Percentiles rank a stretch among this genome's conserved stretches.
Conservation (phyloP, 1,140 invertebrate species). For the Brachionus angularis region DNA sequence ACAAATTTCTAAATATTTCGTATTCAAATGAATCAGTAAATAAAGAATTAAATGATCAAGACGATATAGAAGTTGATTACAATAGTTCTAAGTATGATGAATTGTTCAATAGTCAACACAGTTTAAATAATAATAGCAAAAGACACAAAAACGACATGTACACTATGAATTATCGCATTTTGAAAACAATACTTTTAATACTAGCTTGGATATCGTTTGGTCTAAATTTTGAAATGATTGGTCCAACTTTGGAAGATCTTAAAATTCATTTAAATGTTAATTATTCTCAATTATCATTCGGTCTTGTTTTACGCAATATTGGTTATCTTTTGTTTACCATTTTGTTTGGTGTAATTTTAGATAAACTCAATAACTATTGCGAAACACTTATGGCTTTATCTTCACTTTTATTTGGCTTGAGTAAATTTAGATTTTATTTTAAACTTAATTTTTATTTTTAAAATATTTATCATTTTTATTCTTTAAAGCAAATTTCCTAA, state of each 20-base stretch:
- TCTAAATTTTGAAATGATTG: conserved; percentile 15
- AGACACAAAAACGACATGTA: not conserved
- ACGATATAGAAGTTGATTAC: no score
- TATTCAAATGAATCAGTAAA: no score
- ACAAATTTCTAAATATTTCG: no score
- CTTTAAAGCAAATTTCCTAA: conserved; percentile 25
- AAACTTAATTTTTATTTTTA: not conserved
- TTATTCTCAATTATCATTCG: conserved; percentile 36
- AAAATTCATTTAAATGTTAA: conserved; percentile 22
- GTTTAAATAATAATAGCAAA: not conserved
- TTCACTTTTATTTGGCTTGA: not conserved
- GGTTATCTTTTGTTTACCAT: conserved; percentile 8
- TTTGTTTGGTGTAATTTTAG: conserved; percentile 23
- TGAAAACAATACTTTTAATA: conserved; percentile 32
- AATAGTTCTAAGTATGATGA: no score
- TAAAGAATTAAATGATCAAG: no score
- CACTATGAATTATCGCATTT: conserved; percentile 6
- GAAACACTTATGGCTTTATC: conserved; percentile 16
- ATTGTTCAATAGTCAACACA: not conserved
- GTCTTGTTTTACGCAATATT: conserved; percentile 9
- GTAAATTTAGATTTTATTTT: not conserved
- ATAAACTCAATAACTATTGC: not conserved
- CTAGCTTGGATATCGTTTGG: conserved; percentile 36
- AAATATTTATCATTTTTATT: not conserved
- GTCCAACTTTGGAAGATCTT: conserved; percentile 35